These are phyloP conservation scores for Oxygymnocypris stewartii DNA, from an alignment of 2,113 vertebrate species.

Conservation along the genomic window DNA sequence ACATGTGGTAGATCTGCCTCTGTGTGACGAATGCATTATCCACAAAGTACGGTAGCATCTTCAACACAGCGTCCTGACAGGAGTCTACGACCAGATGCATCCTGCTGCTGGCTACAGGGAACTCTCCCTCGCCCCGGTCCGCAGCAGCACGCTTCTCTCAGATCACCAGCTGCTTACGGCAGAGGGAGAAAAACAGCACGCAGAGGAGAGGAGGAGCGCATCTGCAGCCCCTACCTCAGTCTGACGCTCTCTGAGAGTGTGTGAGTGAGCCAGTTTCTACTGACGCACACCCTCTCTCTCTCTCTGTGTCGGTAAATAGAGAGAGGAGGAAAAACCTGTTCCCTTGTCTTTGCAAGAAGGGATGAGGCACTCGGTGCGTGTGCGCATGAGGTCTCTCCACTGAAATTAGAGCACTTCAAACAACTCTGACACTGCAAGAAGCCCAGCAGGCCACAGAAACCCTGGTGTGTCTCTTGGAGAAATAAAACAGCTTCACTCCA, in stretches of 20 bases:
- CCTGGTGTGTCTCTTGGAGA: neutral
- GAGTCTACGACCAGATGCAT: constrained; percentile 75
- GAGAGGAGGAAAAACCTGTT: constrained; percentile 49
- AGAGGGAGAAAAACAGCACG: neutral
- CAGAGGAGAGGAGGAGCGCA: neutral
- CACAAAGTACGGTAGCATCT: constrained; percentile 78
- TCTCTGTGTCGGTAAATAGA: neutral
- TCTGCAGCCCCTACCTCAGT: neutral
- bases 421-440: neutral
- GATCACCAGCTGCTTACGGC: constrained; percentile 13
- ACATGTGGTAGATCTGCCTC: constrained; percentile 77
- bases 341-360: constrained; percentile 6
- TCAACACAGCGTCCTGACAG: constrained; percentile 68
- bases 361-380: constrained; percentile 5
- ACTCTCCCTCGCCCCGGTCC: constrained; percentile 19
- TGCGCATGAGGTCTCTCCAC: neutral
- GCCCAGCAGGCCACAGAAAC: neutral
- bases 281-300: neutral
- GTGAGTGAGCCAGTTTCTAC: constrained; percentile 46
- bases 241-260: neutral
- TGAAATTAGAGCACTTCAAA: neutral
- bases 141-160: constrained; percentile 34
- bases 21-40: constrained; percentile 76
- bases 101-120: constrained; percentile 58
- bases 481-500: constrained; percentile 28